Evolutionary conservation across 2,888 invertebrate genomes (phyloP).

Genomic region (Sicus ferrugineus): DNA sequence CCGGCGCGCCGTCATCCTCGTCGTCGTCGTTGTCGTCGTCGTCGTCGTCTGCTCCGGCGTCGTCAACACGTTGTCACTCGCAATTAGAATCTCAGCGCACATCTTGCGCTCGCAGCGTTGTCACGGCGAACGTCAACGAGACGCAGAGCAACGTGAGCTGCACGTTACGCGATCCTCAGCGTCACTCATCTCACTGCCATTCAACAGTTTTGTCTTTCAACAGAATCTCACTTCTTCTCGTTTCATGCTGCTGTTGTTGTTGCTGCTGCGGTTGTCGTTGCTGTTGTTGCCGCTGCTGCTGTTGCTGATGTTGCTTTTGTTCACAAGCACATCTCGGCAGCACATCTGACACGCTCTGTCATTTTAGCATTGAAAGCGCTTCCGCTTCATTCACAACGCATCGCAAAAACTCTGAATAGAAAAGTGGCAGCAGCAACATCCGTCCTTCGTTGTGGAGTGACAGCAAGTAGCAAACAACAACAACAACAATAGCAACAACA

Average conservation of each 20-base stretch:
- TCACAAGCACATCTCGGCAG: constrained; percentile 10
- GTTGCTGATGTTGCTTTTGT: not conserved
- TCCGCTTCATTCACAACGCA: constrained; percentile 25
- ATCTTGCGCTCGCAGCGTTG: constrained; percentile 19
- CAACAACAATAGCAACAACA: not conserved
- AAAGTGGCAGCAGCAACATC: constrained; percentile 12
- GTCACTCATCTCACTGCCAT: not conserved
- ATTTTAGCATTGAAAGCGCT: constrained; percentile 23
- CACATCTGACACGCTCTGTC: constrained; percentile 24
- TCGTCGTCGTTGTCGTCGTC: constrained; percentile 45
- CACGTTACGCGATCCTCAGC: constrained; percentile 1
- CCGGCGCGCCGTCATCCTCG: constrained; percentile 47
- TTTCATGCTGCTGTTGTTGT: not conserved
- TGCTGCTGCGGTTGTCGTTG: not conserved
- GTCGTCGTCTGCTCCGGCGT: constrained; percentile 51
- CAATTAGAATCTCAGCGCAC: constrained; percentile 33
- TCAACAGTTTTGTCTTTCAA: not conserved
- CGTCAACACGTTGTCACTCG: constrained; percentile 43
- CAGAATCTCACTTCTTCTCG: not conserved
- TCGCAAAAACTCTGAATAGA: not conserved
- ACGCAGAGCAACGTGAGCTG: constrained; percentile 12
- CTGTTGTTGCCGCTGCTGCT: constrained; percentile 6
- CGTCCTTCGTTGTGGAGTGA: constrained; percentile 3
- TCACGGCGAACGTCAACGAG: constrained; percentile 27
- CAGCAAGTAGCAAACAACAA: constrained; percentile 21